Evolutionary conservation across 30 jellyfish, hydroid and myxozoan genomes (phyloP).

Genomic region (Hydractinia echinata): DNA sequence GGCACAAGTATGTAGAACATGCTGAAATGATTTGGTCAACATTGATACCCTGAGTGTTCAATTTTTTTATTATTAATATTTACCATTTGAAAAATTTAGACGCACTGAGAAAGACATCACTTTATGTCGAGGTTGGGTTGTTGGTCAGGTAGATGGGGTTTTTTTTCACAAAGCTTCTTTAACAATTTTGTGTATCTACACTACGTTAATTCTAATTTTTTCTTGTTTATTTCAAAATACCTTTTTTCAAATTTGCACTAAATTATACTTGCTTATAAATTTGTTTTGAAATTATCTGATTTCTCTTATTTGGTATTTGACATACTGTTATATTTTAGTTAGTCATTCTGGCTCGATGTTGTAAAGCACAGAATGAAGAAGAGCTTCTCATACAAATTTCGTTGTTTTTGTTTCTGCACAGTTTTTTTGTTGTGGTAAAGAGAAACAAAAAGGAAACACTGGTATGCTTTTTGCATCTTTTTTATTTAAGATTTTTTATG

Average conservation of each 20-base stretch:
- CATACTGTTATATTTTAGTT: neutral
- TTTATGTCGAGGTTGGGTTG: conserved; percentile 47
- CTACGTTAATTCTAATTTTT: too few relatives aligned
- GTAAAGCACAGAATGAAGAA: conserved; percentile 13
- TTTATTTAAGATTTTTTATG: neutral
- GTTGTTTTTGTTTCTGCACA: conserved; percentile 66
- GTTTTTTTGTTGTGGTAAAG: conserved; percentile 46
- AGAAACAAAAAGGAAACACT: conserved; percentile 29
- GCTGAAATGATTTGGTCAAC: too few relatives aligned
- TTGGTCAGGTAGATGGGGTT: conserved; percentile 28
- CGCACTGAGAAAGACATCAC: neutral
- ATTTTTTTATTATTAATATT: too few relatives aligned
- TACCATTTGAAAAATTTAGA: neutral
- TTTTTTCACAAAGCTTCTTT: too few relatives aligned
- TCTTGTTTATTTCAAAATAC: too few relatives aligned
- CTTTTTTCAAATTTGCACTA: neutral
- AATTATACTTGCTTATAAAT: neutral
- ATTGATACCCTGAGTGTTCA: too few relatives aligned
- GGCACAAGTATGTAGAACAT: too few relatives aligned
- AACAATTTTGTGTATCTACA: neutral
- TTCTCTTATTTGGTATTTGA: too few relatives aligned
- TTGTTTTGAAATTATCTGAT: neutral
- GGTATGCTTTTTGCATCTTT: conserved; percentile 10
- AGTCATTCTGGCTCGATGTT: conserved; percentile 17
- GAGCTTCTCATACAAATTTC: conserved; percentile 25